Base-by-base conservation (phyloP, 2,888 invertebrate genomes). In the Microdon myrmicae region DNA sequence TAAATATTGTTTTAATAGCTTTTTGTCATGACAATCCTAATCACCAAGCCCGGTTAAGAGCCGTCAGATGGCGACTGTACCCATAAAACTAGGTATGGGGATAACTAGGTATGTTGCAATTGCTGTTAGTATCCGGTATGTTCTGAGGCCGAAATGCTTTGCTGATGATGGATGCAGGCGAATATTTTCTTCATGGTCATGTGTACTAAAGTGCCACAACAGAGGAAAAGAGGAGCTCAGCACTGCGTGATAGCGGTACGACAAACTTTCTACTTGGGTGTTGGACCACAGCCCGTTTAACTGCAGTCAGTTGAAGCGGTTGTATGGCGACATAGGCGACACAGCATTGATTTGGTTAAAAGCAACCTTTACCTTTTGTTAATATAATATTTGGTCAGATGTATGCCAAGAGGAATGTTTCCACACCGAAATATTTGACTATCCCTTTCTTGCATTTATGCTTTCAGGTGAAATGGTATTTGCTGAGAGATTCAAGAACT, bases 211-310 rank as follows among this genome's bases (percentile, higher is more conserved):
- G 58, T 51, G 47, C 35, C 51, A 58, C 47, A 58, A 51, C 51
- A 56, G 56, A 20, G 47, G 43, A 38, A 45, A 58, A 35, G n/a
- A n/a, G 51, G n/a, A n/a, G n/a, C n/a, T n/a, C n/a, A 45, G 45
- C 10, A 31, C 35, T 44, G 35, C 23, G 35, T 39, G 44, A 56
- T 31, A 12, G 45, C 45, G 29, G 43, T 58, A 58, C 31, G 58
- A 64, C 58, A 56, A 64, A 64, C 64, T 64, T 64, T 64, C 64
- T 64, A 64, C 47, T 64, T 34, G 47, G 58, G 43, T 47, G 58
- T 64, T 56, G 49, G 56, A 51, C 45, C 51, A 35, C 39, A 16
- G 39, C 29, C n/a, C n/a, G 31, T 35, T 49, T 43, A 34, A 48
- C 49, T 44, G 45, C 48, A 22, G 47, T 43, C 39, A 14, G 12